Base-by-base conservation (phyloP, 2,113 vertebrate genomes). In the Cyrtonyx montezumae region DNA sequence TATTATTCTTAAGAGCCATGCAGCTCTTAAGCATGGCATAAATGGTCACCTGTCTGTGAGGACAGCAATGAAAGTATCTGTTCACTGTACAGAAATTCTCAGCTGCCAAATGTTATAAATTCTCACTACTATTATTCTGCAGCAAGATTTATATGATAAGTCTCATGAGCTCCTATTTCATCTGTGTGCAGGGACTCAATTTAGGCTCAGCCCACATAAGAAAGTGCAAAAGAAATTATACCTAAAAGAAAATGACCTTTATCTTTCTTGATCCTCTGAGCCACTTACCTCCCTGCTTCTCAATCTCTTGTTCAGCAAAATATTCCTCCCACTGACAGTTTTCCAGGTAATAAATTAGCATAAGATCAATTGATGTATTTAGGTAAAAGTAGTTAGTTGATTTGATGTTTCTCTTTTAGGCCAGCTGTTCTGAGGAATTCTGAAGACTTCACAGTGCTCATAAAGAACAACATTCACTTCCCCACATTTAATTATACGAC, bases 361-460 rank as follows among this genome's bases (percentile, higher is more conserved):
- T 71, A 90, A 78, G 36, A 58, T 85, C 68, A 92, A 46, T 40
- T 71, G 75, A 74, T 71, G n/a, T 62, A 81, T 88, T 94, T 66
- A 86, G 69, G 56, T 69, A 66, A 79, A 91, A 66, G 61, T 67
- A 92, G 55, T 58, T 88, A 3, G 30, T 63, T 85, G 28, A 75
- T 87, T 61, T 84, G 65, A 25, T 73, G 42, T 67, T 74, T 96
- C 87, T 90, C 77, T 90, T 96, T 58, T 91, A 98, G 98, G 49
- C 98, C 98, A 37, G 98, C 95, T 9, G 79, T 98, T 95, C 88
- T 99, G 87, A 96, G 84, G 34, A 97, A 97, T 23, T 98, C 98
- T 1, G 98, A 98, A 94, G 98, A 99, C 95, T 99, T 99, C 95
- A 98, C 98, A 0, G 98, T 99, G 53, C 96, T 99, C 79, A 98